Percentiles rank a stretch among this genome's conserved stretches.
phyloP scores from a whole-genome alignment of 2,113 vertebrate genomes.

The Caretta caretta region DNA sequence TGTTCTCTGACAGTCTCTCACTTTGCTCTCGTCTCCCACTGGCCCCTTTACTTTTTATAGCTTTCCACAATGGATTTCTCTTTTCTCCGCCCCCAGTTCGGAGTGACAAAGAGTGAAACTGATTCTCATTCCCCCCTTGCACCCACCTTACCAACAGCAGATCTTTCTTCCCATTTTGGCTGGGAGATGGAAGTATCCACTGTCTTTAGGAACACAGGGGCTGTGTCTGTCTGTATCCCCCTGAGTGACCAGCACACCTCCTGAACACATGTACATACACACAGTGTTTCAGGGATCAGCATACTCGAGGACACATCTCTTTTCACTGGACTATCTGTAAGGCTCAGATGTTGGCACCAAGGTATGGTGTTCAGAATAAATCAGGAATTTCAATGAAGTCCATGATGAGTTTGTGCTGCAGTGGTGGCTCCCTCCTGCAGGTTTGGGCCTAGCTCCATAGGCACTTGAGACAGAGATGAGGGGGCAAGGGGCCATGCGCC shows the following conservation, averaged over 20 bases:
- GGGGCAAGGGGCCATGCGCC: not conserved
- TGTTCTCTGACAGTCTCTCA: constrained; percentile 52
- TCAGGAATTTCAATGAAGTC: not conserved
- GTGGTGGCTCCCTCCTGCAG: not conserved
- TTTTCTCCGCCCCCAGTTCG: constrained; percentile 82
- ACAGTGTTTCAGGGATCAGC: not conserved
- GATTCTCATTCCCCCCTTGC: not conserved
- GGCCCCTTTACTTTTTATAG: constrained; percentile 84
- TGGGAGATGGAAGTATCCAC: not conserved
- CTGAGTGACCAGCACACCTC: accelerated
- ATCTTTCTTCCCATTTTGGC: not conserved
- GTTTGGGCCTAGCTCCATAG: not conserved
- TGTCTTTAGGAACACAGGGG: too few relatives aligned
- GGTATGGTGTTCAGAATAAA: not conserved
- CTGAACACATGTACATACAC: accelerated
- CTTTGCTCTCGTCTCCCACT: constrained; percentile 75
- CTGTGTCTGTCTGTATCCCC: not conserved
- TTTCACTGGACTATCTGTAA: accelerated
- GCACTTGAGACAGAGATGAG: not conserved
- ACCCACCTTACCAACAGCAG: not conserved
- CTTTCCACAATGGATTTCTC: constrained; percentile 71
- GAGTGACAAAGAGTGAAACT: constrained; percentile 81
- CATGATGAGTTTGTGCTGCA: not conserved
- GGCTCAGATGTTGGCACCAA: not conserved
- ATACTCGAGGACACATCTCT: not conserved